Base-by-base conservation (phyloP, 2,888 invertebrate species). In the Dermolepida albohirtum region DNA sequence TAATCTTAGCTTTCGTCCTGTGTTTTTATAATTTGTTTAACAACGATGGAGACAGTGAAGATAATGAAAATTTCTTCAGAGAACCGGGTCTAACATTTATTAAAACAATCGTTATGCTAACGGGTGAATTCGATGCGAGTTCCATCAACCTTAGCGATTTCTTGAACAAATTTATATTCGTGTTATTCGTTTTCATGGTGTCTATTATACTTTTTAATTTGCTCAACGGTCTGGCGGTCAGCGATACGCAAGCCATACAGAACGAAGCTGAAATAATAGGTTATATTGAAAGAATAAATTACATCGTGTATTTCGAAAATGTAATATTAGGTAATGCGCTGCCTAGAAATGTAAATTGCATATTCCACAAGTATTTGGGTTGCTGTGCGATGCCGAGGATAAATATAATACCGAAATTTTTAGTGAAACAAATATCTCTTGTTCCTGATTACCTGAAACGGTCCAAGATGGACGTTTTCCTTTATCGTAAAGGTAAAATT, bases 91-190 rank as follows among this genome's bases (percentile, higher is more conserved):
- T 87, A 68, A 90, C 93, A 0, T 78, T 94, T 43, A 92, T 94
- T 74, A 94, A 94, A 83, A 94, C 93, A 0, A 89, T 94, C 17
- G 91, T 94, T 0, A 94, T 94, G 94, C 85, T 94, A 72, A 94
- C 94, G 0, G 94, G 94, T 11, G 94, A 94, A 82, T 93, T 94
- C 74, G 94, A 94, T 77, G 93, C 93, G 0, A 87, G 89, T 11
- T 89, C 90, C 8, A 90, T 94, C 54, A 89, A 92, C 54, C 93
- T 94, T 78, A 85, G 87, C 59, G 91, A 92, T 8, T 87, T 88
- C 79, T 90, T 91, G 40, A 92, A 92, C 78, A 92, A 92, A 77
- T 78, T 92, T 4, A 87, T 94, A 65, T 94, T 95, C 78, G 86
- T 92, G 27, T 84, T 92, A 0, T 95, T 95, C 76, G 91, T 95